Base-by-base conservation (phyloP, 2,888 invertebrate species). In the Halocaridina rubra region DNA sequence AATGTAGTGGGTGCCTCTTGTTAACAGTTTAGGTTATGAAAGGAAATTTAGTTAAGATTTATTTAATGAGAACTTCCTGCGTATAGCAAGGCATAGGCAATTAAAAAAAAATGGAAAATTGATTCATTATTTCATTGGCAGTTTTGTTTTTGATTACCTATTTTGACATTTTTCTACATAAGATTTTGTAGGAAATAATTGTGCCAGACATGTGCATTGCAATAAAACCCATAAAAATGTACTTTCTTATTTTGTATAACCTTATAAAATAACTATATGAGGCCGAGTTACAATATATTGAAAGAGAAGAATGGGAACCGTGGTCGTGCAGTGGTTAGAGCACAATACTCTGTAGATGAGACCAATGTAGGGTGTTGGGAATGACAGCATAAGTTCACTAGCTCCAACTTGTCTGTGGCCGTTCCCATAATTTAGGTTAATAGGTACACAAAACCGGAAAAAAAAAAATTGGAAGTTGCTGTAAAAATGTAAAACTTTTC, bases 131-230 rank as follows among this genome's bases (percentile, higher is more conserved):
- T 64, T 69, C 74, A 84, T 84, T 84, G 84, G 84, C 84, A 71
- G 75, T 82, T 82, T 77, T 79, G 78, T 84, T 84, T 84, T 78
- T 46, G 79, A 84, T 78, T 72, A 77, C 84, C 79, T 84, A 84
- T 84, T 84, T 84, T 84, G 79, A 84, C 84, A 84, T 79, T 80
- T 84, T 84, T 84, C 79, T 79, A 79, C 78, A 78, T 74, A 74
- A 84, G 79, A 84, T 85, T 87, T 87, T 85, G 87, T 87, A 87
- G 87, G 85, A 87, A 87, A 79, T 85, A 61, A 81, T 81, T 76
- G 81, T 87, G 85, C 81, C 87, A 84, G 84, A 87, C 87, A 87
- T 87, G 87, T 87, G 87, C 87, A 87, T 87, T 87, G 87, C 87
- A 87, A 87, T 87, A 84, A 84, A 84, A 84, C 75, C 84, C 79